Percentiles rank a stretch among this genome's conserved stretches.
phyloP scores from a whole-genome alignment of 2,113 vertebrate genomes.

The Hirundichthys speculiger region DNA sequence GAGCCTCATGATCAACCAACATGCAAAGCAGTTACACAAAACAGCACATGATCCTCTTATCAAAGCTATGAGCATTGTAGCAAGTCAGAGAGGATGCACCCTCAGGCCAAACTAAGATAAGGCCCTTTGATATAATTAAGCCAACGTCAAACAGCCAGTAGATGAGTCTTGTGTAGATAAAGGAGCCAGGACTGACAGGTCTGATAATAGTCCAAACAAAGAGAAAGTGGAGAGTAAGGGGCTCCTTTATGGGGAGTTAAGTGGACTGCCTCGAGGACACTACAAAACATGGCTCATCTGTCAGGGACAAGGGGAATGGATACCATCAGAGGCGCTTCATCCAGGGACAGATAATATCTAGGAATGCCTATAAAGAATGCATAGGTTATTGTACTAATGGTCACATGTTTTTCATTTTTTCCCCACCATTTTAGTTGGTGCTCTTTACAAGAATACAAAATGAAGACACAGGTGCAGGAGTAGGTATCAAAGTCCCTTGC shows the following conservation, averaged over 20 bases:
- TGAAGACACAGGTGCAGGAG: too few relatives aligned
- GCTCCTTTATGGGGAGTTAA: slow-evolving; percentile 74
- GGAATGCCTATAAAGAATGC: slow-evolving; percentile 56
- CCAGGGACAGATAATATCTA: slow-evolving; percentile 46
- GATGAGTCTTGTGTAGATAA: slow-evolving; percentile 76
- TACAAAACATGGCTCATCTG: slow-evolving; percentile 72
- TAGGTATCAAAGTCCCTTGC: too few relatives aligned
- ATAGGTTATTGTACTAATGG: slow-evolving; percentile 5
- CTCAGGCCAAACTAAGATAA: slow-evolving; percentile 70
- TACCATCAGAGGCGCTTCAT: slow-evolving; percentile 59
- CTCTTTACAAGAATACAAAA: too few relatives aligned
- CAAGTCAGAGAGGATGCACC: slow-evolving; percentile 58
- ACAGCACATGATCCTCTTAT: slow-evolving; percentile 24
- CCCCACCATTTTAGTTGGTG: too few relatives aligned
- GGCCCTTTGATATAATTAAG: slow-evolving; percentile 74
- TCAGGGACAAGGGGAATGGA: slow-evolving; percentile 66
- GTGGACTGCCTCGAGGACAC: slow-evolving; percentile 72
- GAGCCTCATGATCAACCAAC: neutral
- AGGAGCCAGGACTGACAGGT: slow-evolving; percentile 69
- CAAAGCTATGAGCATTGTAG: slow-evolving; percentile 27
- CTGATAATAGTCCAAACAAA: slow-evolving; percentile 76
- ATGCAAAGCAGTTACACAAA: slow-evolving; percentile 19
- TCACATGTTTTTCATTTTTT: too few relatives aligned
- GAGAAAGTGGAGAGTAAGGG: slow-evolving; percentile 81
- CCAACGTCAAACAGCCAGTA: slow-evolving; percentile 66